Base-by-base conservation (phyloP, 2,888 invertebrate species). In the Protonemura montana region DNA sequence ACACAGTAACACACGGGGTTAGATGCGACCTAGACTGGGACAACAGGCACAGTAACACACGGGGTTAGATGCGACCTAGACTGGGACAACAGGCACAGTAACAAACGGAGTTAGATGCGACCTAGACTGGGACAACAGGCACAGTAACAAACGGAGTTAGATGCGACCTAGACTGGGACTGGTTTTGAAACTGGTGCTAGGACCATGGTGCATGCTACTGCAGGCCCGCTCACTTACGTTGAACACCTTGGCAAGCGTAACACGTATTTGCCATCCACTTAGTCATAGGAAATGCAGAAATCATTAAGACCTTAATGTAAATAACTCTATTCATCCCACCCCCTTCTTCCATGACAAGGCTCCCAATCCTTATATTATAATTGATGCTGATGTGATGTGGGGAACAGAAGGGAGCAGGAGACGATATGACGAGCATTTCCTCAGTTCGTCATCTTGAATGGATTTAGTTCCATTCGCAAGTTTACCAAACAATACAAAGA, bases 241-340 rank as follows among this genome's bases (percentile, higher is more conserved):
- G n/a, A 83, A 83, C 83, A 3, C 26, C 83, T 83, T 83, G 41
- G 59, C 41, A 83, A 29, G 28, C 25, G 82, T 28, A 41, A 42
- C 59, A 83, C 42, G 42, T 42, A 83, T 83, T 83, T 83, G 26
- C 83, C 28, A 25, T 42, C 41, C 83, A 42, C 83, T 83, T 42
- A 83, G 41, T n/a, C 0, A 41, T 6, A 59, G 83, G 80, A 42
- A 59, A 25, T 28, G 83, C 28, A 83, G 83, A 42, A 83, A 83
- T 83, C 83, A 83, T 83, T 83, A 83, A 83, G 83, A 83, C 28
- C 25, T 59, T 26, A 59, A 84, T 59, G 84, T 76, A 84, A 59
- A 84, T 28, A 84, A 42, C 13, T 21, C 59, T 21, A 59, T 59
- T 13, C 16, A 59, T 59, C 59, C 59, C 59, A 59, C 16, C 59